Evolutionary conservation across 2,113 vertebrate genomes (phyloP).

Genomic region (Podilymbus podiceps): DNA sequence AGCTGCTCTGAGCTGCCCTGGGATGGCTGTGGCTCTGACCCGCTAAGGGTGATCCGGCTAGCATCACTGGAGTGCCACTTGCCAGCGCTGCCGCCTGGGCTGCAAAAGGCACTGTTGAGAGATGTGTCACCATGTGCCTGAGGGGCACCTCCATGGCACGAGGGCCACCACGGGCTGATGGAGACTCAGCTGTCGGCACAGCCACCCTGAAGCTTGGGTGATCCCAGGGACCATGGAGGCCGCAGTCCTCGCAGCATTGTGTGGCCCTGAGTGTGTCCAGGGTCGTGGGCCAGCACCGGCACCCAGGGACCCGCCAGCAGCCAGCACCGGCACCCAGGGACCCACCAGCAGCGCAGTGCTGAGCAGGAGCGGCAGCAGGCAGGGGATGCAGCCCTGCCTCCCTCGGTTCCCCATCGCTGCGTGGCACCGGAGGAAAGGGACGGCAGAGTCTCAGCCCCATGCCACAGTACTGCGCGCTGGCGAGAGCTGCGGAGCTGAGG

Average conservation of each 20-base stretch:
- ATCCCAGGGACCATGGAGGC: not conserved
- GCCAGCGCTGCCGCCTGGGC: not conserved
- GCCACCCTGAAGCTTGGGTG: fast-evolving
- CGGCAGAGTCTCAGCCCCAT: not conserved
- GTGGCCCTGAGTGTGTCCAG: too few species aligned
- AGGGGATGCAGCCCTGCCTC: not conserved
- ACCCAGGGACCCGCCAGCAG: not conserved
- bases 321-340: not conserved
- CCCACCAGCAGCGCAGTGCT: fast-evolving
- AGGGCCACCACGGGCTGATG: not conserved
- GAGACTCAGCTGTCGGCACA: fast-evolving
- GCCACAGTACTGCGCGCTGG: fast-evolving
- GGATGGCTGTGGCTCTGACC: not conserved
- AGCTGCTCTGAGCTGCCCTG: fast-evolving
- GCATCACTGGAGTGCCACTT: fast-evolving
- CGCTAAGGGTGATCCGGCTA: not conserved
- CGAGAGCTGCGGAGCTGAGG: fast-evolving
- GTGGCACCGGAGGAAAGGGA: fast-evolving
- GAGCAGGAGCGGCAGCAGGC: too few species aligned
- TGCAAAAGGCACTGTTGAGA: fast-evolving
- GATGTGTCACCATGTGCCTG: fast-evolving
- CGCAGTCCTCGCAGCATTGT: fast-evolving
- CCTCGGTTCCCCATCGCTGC: not conserved
- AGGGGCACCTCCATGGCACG: fast-evolving
- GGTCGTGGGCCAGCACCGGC: not conserved